Evolutionary conservation across 2,797 vertebrate genomes (phyloP), one percentile per base, ranked within the genome.

Genomic region (Notolepis coatsorum): DNA sequence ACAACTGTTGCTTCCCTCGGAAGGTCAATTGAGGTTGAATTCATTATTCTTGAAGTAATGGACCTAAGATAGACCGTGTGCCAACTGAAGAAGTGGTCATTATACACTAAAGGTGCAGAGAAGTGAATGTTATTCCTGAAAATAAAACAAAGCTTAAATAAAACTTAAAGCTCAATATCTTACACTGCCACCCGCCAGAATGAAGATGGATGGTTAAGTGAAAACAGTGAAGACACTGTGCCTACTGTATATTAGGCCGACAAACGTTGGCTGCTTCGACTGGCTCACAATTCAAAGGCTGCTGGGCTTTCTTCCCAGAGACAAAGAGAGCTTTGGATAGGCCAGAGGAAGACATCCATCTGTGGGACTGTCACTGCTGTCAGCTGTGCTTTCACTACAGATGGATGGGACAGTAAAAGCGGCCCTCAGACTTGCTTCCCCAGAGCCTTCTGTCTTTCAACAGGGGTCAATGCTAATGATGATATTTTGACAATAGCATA

Each of bases 301-400:
- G 42, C 61, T 56, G 71, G 38, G 56, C 58, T 31, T 64, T 69
- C 42, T 61, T 39, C 39, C 17, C 20, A 7, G 54, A 75, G 50
- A 87, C 56, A 67, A 45, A 80, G 75, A 76, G 46, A n/a, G 47
- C 48, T 81, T 71, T 78, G 75, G 68, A 75, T 37, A 38, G 45
- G 43, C 75, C 58, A 67, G 73, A 82, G 79, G 71, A 81, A 86
- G 75, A 24, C 68, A 86, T 89, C 68, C 59, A 82, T 88, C 80
- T 82, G 51, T 18, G 57, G 23, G 7, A 42, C 38, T 72, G 80
- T 78, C 75, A 60, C 15, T 39, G 4, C 27, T 77, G 63, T 66
- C 74, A 61, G 52, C 55, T 54, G 53, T 49, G 68, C 61, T 65
- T 75, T 65, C 55, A 50, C 37, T 47, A 25, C 58, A 64, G 68